Percentiles rank a stretch among this genome's conserved stretches.
These are phyloP conservation scores for Eulithis testata DNA, from an alignment of 2,888 invertebrate species.

Conservation along the genomic window DNA sequence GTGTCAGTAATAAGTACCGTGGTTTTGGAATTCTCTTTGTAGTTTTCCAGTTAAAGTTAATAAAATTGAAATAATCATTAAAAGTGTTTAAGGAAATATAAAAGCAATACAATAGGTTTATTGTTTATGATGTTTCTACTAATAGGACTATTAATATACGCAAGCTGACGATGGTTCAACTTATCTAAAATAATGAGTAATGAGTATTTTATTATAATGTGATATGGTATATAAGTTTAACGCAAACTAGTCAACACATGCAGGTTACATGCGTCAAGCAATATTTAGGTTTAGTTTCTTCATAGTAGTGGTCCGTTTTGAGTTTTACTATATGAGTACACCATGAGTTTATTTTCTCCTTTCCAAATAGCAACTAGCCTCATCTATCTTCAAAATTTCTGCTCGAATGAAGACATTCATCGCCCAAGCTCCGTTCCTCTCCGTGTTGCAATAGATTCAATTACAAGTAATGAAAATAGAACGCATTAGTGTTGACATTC, in stretches of 20 bases:
- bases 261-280: constrained; percentile 17
- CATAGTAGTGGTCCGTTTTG: no score
- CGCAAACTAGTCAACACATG: constrained; percentile 29
- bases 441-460: constrained; percentile 39
- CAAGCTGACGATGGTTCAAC: constrained; percentile 54
- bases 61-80: no score
- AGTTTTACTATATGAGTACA: no score
- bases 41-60: not conserved
- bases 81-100: no score
- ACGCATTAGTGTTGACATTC: constrained; percentile 52
- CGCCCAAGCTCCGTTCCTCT: constrained; percentile 25
- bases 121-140: constrained; percentile 4
- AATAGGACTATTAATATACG: constrained; percentile 23
- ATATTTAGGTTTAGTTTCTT: not conserved
- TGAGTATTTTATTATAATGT: constrained; percentile 23
- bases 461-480: constrained; percentile 52
- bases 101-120: not conserved
- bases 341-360: no score
- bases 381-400: not conserved
- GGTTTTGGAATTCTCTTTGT: not conserved
- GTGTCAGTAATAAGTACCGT: not conserved
- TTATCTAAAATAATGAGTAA: constrained; percentile 63
- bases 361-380: not conserved
- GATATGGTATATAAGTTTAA: constrained; percentile 39
- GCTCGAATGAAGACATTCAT: constrained; percentile 16